Evolutionary conservation across 2,797 vertebrate genomes (phyloP), one percentile per base, ranked within the genome.

Genomic region (Eleutherodactylus coqui): DNA sequence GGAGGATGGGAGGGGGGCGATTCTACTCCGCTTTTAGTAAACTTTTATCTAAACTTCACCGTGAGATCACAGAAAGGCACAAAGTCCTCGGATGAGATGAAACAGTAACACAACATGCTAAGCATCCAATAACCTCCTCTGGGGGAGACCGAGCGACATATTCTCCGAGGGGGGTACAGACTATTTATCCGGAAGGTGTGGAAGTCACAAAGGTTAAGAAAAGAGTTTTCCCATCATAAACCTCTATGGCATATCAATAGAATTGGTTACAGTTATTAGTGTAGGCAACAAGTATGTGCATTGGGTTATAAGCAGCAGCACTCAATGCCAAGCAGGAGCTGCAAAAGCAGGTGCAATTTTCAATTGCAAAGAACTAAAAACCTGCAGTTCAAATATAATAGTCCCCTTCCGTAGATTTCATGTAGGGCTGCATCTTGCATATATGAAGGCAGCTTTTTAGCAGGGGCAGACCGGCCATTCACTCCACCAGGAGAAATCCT

Each of bases 1-100:
- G 41, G 41, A 10, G 41, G 41, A 10, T 4, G 41, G 41, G 45
- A 14, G 45, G 14, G 45, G 45, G 45, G 45, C 45, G 4, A 13
- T 14, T 47, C n/a, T n/a, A n/a, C n/a, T 67, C 60, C 69, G 13
- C 51, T 36, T 60, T 8, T 64, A 81, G 72, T 36, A 27, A 45
- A 60, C 53, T 38, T 34, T 79, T 62, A 79, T 79, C 78, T 64
- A 62, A 13, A 47, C 58, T 32, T 69, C 16, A 69, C 17, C 11
- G 29, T 41, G 32, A 77, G 75, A 53, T 51, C 51, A 78, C 17
- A 55, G 77, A 19, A 36, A 38, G 6, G 64, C 34, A 8, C 64
- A 36, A 21, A 69, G 6, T 36, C 32, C 32, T 69, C 11, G 64
- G 32, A 32, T 11, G 64, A 69, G 64, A 69, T 38, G 64, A 69